Percentiles rank a stretch among this genome's conserved stretches.
These are phyloP conservation scores for Pristionchus mayeri DNA, from an alignment of 2,888 invertebrate species.

Conservation along the genomic window DNA sequence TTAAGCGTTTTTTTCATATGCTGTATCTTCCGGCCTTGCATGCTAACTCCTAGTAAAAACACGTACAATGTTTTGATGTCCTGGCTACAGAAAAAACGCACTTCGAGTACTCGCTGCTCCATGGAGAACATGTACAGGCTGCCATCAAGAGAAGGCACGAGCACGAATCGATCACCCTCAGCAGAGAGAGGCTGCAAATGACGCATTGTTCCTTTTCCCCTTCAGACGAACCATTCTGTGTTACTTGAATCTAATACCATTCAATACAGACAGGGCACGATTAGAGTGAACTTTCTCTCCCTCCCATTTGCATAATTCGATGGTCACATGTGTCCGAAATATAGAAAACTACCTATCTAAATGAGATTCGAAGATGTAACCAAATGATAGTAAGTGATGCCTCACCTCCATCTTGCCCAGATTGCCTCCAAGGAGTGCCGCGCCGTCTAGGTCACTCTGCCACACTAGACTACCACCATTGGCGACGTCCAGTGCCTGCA, in stretches of 20 bases:
- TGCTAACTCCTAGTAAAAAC: no score
- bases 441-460: slow-evolving; percentile 53
- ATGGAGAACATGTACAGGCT: slow-evolving; percentile 84
- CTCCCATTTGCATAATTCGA: no score
- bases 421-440: slow-evolving; percentile 57
- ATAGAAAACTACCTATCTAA: neutral
- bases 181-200: slow-evolving; percentile 52
- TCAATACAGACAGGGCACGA: no score
- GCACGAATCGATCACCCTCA: slow-evolving; percentile 78
- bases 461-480: slow-evolving; percentile 55
- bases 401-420: slow-evolving; percentile 55
- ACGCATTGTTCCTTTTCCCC: no score
- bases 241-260: no score
- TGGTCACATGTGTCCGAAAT: neutral
- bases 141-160: slow-evolving; percentile 94
- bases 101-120: slow-evolving; percentile 38
- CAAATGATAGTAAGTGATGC: neutral
- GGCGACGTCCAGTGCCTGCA: slow-evolving; percentile 59
- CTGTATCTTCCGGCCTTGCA: neutral
- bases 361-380: neutral
- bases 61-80: neutral
- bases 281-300: no score
- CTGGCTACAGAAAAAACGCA: no score
- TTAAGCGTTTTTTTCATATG: slow-evolving; percentile 21
- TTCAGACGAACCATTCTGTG: no score